Evolutionary conservation across 1,140 invertebrate species (phyloP).

Genomic region (Trichoplusia ni): DNA sequence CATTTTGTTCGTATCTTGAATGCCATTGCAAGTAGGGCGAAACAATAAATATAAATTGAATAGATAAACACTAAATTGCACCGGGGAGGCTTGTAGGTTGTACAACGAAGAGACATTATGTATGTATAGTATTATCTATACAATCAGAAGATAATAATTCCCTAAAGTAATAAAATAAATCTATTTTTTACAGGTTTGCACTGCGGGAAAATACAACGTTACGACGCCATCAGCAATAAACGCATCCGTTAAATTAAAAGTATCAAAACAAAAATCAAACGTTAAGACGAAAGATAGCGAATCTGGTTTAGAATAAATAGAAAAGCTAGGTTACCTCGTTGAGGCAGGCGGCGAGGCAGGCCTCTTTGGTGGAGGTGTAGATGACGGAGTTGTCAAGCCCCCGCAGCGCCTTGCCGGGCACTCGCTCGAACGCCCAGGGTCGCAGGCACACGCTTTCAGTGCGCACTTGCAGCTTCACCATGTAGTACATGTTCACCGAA

Average conservation of each 20-base stretch:
- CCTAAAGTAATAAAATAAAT: too few species aligned
- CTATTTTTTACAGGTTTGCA: too few species aligned
- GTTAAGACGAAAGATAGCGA: too few species aligned
- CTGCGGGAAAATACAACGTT: too few species aligned
- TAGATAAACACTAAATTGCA: constrained; percentile 38
- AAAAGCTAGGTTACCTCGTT: constrained; percentile 87
- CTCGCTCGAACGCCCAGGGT: constrained; percentile 96
- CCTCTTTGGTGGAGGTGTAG: constrained; percentile 96
- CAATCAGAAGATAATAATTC: too few species aligned
- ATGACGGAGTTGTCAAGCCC: constrained; percentile 95
- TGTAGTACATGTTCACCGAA: constrained; percentile 96
- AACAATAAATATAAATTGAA: constrained; percentile 73
- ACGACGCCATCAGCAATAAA: too few species aligned
- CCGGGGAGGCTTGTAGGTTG: background rate
- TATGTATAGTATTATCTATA: too few species aligned
- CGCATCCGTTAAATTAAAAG: too few species aligned
- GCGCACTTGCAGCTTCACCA: constrained; percentile 95
- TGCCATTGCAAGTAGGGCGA: constrained; percentile 55
- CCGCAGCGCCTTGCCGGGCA: constrained; percentile 95
- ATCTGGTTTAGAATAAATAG: constrained; percentile 1
- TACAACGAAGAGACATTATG: too few species aligned
- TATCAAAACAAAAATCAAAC: too few species aligned
- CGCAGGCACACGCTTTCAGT: constrained; percentile 95
- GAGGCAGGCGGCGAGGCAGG: constrained; percentile 94
- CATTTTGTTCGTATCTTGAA: constrained; percentile 47